A percentile compares a stretch with the other conserved stretches of the same genome.
Conservation (phyloP, 2,888 invertebrate genomes). For the Bellardia pandia region DNA sequence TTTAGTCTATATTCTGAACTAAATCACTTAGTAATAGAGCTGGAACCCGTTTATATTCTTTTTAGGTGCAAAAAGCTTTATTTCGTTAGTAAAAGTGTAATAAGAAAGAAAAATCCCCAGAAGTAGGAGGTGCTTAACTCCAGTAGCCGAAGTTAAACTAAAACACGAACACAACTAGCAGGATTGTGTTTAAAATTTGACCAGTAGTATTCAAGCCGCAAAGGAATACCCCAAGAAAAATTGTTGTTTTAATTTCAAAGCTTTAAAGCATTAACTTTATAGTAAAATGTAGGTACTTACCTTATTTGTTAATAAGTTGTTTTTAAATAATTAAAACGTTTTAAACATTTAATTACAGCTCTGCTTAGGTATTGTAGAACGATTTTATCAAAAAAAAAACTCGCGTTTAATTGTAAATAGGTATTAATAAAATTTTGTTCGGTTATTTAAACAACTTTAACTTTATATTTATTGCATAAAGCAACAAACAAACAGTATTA, state of each 20-base stretch:
- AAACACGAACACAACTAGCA: conserved; percentile 38
- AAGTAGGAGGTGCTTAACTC: conserved; percentile 83
- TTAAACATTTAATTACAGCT: neutral
- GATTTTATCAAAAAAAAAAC: too few relatives aligned
- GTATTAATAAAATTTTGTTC: too few relatives aligned
- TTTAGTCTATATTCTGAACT: too few relatives aligned
- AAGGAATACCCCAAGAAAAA: neutral
- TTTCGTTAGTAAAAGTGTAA: neutral
- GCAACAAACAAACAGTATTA: too few relatives aligned
- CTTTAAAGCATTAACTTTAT: neutral
- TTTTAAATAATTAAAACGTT: neutral
- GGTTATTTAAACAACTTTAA: neutral
- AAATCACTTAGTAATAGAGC: conserved; percentile 53
- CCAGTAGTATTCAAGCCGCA: conserved; percentile 42
- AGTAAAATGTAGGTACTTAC: conserved; percentile 31
- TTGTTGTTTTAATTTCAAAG: neutral
- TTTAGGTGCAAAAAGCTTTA: conserved; percentile 29
- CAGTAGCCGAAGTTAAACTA: conserved; percentile 81
- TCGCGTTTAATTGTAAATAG: too few relatives aligned
- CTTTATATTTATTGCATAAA: conserved; percentile 17
- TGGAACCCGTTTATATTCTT: conserved; percentile 4
- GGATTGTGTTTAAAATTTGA: conserved; percentile 45
- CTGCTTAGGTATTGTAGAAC: neutral
- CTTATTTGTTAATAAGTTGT: conserved; percentile 1
- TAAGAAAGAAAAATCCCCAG: neutral